phyloP scores from a whole-genome alignment of 2,888 invertebrate species.

The Sesia bembeciformis region DNA sequence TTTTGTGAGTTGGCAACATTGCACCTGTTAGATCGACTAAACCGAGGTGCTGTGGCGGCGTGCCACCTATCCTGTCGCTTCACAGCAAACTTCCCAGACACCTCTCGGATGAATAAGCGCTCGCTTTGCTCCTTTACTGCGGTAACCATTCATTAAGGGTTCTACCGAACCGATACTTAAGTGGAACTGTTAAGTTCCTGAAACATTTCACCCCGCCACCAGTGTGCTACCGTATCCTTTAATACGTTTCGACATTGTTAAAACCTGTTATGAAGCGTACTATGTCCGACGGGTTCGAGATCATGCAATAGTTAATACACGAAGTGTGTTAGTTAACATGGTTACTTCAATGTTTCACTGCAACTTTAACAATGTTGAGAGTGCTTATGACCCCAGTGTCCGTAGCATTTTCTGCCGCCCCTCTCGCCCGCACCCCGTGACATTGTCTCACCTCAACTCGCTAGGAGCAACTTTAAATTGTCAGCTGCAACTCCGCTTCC shows the following conservation, averaged over 20 bases:
- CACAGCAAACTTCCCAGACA: constrained; percentile 37
- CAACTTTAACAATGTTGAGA: constrained; percentile 41
- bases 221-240: no score
- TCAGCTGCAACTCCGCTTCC: constrained; percentile 52
- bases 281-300: no score
- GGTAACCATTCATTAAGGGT: constrained; percentile 32
- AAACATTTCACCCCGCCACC: no score
- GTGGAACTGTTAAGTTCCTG: constrained; percentile 19
- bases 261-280: no score
- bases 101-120: constrained; percentile 14
- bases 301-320: no score
- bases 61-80: constrained; percentile 31
- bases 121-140: constrained; percentile 16
- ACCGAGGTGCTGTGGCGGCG: background rate
- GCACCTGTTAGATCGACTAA: background rate
- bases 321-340: constrained; percentile 6
- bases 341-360: constrained; percentile 26
- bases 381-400: constrained; percentile 29
- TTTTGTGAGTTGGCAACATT: background rate
- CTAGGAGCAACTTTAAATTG: constrained; percentile 63
- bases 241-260: no score
- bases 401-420: constrained; percentile 3
- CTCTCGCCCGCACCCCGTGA: constrained; percentile 13
- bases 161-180: constrained; percentile 1
- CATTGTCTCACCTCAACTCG: constrained; percentile 53